Evolutionary conservation across 2,888 invertebrate species (phyloP).

Genomic region (Meteorus colon): DNA sequence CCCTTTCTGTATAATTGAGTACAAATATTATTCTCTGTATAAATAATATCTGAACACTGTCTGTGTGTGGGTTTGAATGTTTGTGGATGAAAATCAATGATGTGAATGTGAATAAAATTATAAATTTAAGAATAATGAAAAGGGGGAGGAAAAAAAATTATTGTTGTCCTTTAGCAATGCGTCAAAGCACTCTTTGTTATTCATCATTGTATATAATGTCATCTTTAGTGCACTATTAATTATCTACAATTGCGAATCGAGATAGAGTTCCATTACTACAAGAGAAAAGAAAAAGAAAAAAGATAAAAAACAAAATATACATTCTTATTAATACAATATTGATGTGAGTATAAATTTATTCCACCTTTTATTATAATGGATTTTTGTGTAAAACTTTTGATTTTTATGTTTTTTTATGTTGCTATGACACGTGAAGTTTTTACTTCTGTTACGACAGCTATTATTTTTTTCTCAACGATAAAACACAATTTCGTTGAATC

Average conservation of each 20-base stretch:
- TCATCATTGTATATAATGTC: conserved; percentile 72
- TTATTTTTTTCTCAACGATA: conserved; percentile 6
- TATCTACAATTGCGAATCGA: conserved; percentile 67
- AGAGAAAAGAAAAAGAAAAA: conserved; percentile 54
- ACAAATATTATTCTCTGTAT: conserved; percentile 58
- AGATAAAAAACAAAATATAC: conserved; percentile 60
- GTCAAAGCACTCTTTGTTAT: conserved; percentile 64
- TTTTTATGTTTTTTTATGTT: conserved; percentile 4
- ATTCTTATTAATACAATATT: conserved; percentile 70
- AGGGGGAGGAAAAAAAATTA: conserved; percentile 50
- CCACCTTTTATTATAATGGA: not conserved
- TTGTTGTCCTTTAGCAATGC: conserved; percentile 55
- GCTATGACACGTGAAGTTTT: conserved; percentile 8
- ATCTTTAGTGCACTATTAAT: conserved; percentile 70
- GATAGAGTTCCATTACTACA: conserved; percentile 70
- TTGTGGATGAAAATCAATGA: conserved; percentile 31
- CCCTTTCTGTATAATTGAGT: conserved; percentile 66
- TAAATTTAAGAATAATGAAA: conserved; percentile 21
- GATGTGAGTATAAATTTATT: conserved; percentile 1
- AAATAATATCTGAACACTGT: conserved; percentile 25
- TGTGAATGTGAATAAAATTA: conserved; percentile 37
- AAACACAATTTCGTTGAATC: not conserved
- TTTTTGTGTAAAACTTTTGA: not conserved
- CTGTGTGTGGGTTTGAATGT: not conserved
- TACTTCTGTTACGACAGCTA: not conserved